Conservation (phyloP, 2,888 invertebrate species). For the Thera obeliscata region DNA sequence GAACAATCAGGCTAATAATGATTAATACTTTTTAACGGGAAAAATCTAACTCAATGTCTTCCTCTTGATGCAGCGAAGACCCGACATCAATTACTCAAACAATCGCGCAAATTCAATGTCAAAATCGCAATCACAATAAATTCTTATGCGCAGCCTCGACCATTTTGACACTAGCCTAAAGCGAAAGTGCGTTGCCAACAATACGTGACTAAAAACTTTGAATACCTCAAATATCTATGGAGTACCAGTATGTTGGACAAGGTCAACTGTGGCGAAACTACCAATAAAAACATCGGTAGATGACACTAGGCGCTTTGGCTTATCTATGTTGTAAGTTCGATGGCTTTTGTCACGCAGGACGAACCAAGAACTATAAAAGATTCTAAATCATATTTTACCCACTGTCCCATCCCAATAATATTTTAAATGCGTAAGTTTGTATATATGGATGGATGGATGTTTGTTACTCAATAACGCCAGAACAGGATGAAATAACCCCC, state of each 20-base stretch:
- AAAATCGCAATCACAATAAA: conserved; percentile 46
- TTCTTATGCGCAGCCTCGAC: conserved; percentile 50
- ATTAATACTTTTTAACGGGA: not conserved
- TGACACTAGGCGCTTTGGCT: conserved; percentile 42
- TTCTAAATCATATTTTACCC: not conserved
- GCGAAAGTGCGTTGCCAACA: conserved; percentile 65
- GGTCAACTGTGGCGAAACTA: conserved; percentile 59
- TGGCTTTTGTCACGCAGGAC: conserved; percentile 27
- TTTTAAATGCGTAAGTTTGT: no score
- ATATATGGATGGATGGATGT: no score
- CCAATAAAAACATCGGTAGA: conserved; percentile 47
- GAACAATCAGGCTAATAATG: no score
- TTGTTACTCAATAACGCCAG: no score
- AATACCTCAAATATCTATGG: conserved; percentile 52
- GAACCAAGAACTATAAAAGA: not conserved
- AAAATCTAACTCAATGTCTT: not conserved
- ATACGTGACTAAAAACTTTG: conserved; percentile 63
- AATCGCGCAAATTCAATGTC: conserved; percentile 56
- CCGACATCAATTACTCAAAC: conserved; percentile 34
- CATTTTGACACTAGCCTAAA: conserved; percentile 52
- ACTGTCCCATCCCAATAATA: no score
- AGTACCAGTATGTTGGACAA: conserved; percentile 57
- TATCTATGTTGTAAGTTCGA: conserved; percentile 33
- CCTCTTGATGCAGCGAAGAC: conserved; percentile 10
- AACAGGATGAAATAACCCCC: no score